phyloP scores from a whole-genome alignment of 2,888 invertebrate species.

The Drosophila birchii region DNA sequence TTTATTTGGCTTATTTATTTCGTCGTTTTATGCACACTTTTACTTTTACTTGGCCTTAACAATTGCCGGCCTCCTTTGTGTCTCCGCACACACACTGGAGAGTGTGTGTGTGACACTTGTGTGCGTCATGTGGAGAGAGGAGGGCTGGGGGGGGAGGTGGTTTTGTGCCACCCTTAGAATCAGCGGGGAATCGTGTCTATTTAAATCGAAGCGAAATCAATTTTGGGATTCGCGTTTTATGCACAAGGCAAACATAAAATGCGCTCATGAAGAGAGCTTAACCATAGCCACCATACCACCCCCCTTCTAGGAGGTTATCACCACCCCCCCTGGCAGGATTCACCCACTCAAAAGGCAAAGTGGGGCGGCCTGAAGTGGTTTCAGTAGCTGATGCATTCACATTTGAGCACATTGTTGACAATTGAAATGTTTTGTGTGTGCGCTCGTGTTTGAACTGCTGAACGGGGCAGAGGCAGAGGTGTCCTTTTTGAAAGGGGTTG shows the following conservation, averaged over 20 bases:
- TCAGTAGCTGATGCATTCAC: slow-evolving; percentile 66
- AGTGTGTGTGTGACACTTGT: slow-evolving; percentile 38
- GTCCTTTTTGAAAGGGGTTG: neutral
- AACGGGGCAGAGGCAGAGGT: slow-evolving; percentile 39
- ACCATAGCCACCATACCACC: neutral
- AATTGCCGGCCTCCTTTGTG: slow-evolving; percentile 53
- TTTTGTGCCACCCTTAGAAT: neutral
- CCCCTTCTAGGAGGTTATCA: neutral
- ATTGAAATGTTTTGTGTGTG: slow-evolving; percentile 66
- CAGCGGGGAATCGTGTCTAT: slow-evolving; percentile 59
- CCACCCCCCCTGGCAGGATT: neutral
- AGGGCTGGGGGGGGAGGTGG: neutral
- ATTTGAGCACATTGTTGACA: slow-evolving; percentile 68
- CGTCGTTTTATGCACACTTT: slow-evolving; percentile 64
- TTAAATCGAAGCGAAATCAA: slow-evolving; percentile 78
- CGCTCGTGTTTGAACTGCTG: slow-evolving; percentile 49
- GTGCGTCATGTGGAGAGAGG: slow-evolving; percentile 40
- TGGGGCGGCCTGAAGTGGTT: slow-evolving; percentile 12
- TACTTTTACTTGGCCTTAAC: slow-evolving; percentile 65
- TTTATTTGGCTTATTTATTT: slow-evolving; percentile 78
- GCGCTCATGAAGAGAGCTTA: slow-evolving; percentile 68
- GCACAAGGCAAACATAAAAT: slow-evolving; percentile 73
- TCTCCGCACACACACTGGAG: neutral
- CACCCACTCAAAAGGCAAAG: slow-evolving; percentile 14
- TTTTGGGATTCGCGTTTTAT: slow-evolving; percentile 74